These are phyloP conservation scores for Lepilemur septentrionalis DNA, from an alignment of 2,797 vertebrate species.

Conservation along the genomic window DNA sequence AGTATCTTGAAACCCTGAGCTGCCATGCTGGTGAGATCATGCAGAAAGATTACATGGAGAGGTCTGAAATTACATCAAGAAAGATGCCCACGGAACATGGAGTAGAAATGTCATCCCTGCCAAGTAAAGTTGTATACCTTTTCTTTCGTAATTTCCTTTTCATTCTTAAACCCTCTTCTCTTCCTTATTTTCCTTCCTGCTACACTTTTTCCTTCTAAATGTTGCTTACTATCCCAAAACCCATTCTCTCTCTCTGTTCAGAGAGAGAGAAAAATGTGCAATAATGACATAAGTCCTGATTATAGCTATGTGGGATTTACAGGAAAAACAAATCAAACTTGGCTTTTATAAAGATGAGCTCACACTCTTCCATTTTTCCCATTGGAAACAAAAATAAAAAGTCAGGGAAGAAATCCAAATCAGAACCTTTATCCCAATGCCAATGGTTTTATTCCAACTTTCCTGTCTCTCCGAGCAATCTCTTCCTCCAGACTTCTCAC, in stretches of 20 bases:
- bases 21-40: no score
- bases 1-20: neutral
- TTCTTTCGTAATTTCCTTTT: neutral
- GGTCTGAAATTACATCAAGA: neutral
- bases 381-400: conserved; percentile 22
- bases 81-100: neutral
- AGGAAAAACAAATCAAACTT: conserved; percentile 22
- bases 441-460: conserved; percentile 29
- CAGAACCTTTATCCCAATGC: conserved; percentile 38
- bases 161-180: neutral
- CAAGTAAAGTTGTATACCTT: neutral
- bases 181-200: neutral
- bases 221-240: neutral
- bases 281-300: neutral
- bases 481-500: neutral
- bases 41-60: neutral
- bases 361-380: neutral
- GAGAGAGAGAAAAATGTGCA: neutral
- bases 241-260: neutral
- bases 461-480: neutral
- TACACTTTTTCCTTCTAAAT: neutral
- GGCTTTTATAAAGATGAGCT: neutral
- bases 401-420: conserved; percentile 44
- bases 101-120: neutral
- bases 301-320: neutral